These are phyloP conservation scores for Zaprionus taronus DNA, from an alignment of 1,140 invertebrate genomes.

Conservation along the genomic window DNA sequence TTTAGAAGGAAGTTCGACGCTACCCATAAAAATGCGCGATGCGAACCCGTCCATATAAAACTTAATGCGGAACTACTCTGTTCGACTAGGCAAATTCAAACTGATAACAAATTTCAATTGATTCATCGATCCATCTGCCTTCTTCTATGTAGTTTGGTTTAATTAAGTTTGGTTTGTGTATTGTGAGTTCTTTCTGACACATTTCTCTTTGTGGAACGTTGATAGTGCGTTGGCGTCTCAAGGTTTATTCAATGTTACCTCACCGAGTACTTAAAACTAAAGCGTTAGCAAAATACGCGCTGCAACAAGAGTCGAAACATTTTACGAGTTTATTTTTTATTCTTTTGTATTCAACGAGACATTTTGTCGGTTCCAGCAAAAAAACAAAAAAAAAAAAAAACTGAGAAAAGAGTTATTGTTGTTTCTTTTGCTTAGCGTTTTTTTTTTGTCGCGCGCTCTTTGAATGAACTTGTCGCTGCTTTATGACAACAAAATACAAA, in stretches of 20 bases:
- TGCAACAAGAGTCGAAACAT: slow-evolving; percentile 20
- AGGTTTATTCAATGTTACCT: slow-evolving; percentile 42
- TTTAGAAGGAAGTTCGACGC: slow-evolving; percentile 67
- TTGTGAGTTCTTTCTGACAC: slow-evolving; percentile 11
- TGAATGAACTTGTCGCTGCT: slow-evolving; percentile 29
- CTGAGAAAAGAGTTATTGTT: slow-evolving; percentile 3
- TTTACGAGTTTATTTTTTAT: slow-evolving; percentile 27
- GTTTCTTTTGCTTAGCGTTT: slow-evolving; percentile 15
- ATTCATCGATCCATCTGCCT: neutral
- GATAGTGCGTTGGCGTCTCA: slow-evolving; percentile 40
- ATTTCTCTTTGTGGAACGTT: slow-evolving; percentile 18
- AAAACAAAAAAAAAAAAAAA: slow-evolving; percentile 12
- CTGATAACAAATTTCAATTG: neutral
- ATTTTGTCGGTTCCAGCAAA: slow-evolving; percentile 16
- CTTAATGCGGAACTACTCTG: slow-evolving; percentile 29
- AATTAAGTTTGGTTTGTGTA: neutral
- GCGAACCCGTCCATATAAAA: slow-evolving; percentile 43
- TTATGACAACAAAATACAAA: slow-evolving; percentile 24
- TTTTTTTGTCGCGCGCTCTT: slow-evolving; percentile 16
- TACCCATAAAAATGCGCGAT: slow-evolving; percentile 34
- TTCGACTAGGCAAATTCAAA: slow-evolving; percentile 9
- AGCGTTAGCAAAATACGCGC: slow-evolving; percentile 25
- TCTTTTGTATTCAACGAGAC: slow-evolving; percentile 29
- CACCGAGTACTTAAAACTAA: slow-evolving; percentile 22
- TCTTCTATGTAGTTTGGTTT: neutral